phyloP scores from a whole-genome alignment of 2,888 invertebrate species.

The Dryobotodes eremita region DNA sequence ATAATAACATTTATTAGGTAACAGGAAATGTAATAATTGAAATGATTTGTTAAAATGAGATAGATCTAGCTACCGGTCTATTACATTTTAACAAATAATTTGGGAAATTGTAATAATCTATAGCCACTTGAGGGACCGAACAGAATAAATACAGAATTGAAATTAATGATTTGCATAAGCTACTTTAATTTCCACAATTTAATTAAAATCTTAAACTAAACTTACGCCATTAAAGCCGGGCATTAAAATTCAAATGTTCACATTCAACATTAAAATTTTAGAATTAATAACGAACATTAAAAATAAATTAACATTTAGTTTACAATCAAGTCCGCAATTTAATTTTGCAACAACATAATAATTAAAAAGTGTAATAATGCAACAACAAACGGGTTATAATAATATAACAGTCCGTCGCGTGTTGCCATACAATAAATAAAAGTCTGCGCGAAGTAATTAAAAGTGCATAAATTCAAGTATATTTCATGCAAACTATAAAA shows the following conservation, averaged over 20 bases:
- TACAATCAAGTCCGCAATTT: slow-evolving; percentile 34
- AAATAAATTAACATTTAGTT: slow-evolving; percentile 10
- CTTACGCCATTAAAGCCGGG: slow-evolving; percentile 16
- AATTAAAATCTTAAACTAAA: slow-evolving; percentile 34
- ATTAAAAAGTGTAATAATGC: slow-evolving; percentile 46
- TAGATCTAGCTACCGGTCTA: background rate
- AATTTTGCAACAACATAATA: slow-evolving; percentile 52
- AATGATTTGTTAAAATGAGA: background rate
- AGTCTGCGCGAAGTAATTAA: slow-evolving; percentile 59
- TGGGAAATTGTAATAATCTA: background rate
- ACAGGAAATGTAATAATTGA: background rate
- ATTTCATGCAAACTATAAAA: slow-evolving; percentile 57
- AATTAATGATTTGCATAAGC: background rate
- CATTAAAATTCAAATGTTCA: slow-evolving; percentile 20
- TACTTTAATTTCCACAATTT: slow-evolving; percentile 5
- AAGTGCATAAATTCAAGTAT: slow-evolving; percentile 62
- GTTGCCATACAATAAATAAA: slow-evolving; percentile 59
- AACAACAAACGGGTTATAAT: slow-evolving; percentile 31
- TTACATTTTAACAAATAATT: too few relatives aligned
- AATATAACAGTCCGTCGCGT: slow-evolving; percentile 46
- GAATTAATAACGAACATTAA: slow-evolving; percentile 40
- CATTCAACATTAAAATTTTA: background rate
- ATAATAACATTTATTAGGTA: background rate
- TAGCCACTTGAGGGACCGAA: background rate
- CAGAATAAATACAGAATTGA: background rate